A percentile compares a stretch with the other conserved stretches of the same genome.
These are phyloP conservation scores for Drosophila recens DNA, from an alignment of 2,888 invertebrate genomes.

Conservation along the genomic window DNA sequence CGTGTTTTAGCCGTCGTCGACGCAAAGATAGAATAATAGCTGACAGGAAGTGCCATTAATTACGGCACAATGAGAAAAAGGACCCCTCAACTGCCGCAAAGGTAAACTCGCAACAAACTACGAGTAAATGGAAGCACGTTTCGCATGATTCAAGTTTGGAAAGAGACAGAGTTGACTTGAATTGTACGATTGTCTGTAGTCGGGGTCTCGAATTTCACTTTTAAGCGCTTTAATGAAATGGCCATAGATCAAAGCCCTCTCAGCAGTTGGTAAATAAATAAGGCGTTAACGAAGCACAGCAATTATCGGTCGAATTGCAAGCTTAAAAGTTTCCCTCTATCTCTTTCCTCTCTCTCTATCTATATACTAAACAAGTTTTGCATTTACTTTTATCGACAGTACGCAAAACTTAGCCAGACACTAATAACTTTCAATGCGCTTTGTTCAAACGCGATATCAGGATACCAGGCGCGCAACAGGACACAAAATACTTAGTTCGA, in stretches of 20 bases:
- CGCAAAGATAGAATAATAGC: conserved; percentile 68
- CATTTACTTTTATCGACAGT: conserved; percentile 61
- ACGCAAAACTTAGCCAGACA: conserved; percentile 46
- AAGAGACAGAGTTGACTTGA: conserved; percentile 10
- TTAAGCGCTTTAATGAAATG: conserved; percentile 61
- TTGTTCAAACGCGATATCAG: conserved; percentile 44
- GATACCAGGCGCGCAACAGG: conserved; percentile 64
- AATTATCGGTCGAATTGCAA: conserved; percentile 44
- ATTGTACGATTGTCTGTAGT: conserved; percentile 25
- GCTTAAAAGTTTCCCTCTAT: conserved; percentile 10
- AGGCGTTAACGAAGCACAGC: conserved; percentile 31
- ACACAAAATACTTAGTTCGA: conserved; percentile 35
- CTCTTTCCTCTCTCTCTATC: background rate
- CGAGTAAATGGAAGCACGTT: conserved; percentile 57
- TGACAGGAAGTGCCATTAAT: conserved; percentile 72
- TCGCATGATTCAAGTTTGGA: conserved; percentile 44
- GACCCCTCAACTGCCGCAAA: conserved; percentile 15
- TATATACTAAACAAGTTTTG: conserved; percentile 48
- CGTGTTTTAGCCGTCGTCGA: conserved; percentile 62
- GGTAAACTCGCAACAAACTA: conserved; percentile 43
- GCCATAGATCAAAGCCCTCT: conserved; percentile 57
- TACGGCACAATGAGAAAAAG: conserved; percentile 36
- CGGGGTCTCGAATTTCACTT: conserved; percentile 41
- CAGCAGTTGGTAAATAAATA: conserved; percentile 27
- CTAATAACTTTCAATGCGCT: conserved; percentile 65